Percentiles rank a stretch among this genome's conserved stretches.
Evolutionary conservation across 2,888 invertebrate genomes (phyloP).

Genomic region (Steinernema hermaphroditum): DNA sequence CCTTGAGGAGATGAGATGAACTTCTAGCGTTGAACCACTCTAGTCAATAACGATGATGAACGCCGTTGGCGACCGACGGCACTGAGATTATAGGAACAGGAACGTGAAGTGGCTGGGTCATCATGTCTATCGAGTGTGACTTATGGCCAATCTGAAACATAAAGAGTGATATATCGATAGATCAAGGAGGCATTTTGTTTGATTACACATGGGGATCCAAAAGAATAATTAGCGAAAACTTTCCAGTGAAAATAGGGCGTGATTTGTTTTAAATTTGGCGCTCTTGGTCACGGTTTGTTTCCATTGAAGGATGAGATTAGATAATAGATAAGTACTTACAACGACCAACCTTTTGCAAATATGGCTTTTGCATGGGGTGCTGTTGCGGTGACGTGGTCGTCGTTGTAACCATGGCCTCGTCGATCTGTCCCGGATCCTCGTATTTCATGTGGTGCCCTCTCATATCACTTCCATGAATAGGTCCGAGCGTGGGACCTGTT

Average conservation of each 20-base stretch:
- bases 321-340: conserved; percentile 6
- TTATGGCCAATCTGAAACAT: conserved; percentile 19
- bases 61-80: conserved; percentile 13
- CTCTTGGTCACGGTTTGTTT: too few relatives aligned
- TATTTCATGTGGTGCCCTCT: conserved; percentile 19
- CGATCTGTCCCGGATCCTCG: conserved; percentile 14
- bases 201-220: too few relatives aligned
- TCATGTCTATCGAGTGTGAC: conserved; percentile 12
- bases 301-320: too few relatives aligned
- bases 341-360: conserved; percentile 26
- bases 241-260: too few relatives aligned
- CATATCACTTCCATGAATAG: not conserved
- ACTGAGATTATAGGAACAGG: conserved; percentile 21
- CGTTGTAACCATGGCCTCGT: conserved; percentile 22
- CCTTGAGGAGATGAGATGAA: not conserved
- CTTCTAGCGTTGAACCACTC: not conserved
- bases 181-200: too few relatives aligned
- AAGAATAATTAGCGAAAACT: too few relatives aligned
- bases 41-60: conserved; percentile 2
- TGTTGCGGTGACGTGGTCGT: conserved; percentile 24
- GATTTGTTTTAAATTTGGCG: too few relatives aligned
- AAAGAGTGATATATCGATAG: too few relatives aligned
- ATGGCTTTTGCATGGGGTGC: not conserved
- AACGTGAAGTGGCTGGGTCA: not conserved
- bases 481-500: conserved; percentile 4